Evolutionary conservation across 2,113 vertebrate species (phyloP), one percentile per base, ranked within the genome.

Genomic region (Sinosuthora webbiana): DNA sequence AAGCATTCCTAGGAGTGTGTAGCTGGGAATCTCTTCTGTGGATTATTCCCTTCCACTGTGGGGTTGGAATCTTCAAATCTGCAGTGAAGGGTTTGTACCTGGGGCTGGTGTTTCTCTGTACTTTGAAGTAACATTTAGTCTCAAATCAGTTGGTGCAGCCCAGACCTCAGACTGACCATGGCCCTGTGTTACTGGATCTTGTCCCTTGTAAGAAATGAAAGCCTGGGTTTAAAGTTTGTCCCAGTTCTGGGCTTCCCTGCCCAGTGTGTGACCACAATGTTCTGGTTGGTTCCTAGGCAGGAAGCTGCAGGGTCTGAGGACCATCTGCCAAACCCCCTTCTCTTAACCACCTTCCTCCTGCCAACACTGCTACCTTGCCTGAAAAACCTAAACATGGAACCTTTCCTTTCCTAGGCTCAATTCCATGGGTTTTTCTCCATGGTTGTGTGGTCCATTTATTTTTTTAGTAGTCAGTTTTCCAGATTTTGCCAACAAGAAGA

Each of bases 1-100:
- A 2, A 56, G 17, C n/a, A n/a, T 74, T 65, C 15, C 33, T 62
- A 7, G 5, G 3, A 31, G 1, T 22, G 11, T 6, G 0, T 45
- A 56, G 30, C 35, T 93, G 73, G 42, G 47, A 53, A 24, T 64
- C 24, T 65, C 1, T 33, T 30, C 1, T 0, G 1, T 80, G 60
- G 23, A 13, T 63, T 62, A 8, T 63, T 87, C 27, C 30, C 37
- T 16, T 85, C 21, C 17, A 3, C 18, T 68, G 27, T 31, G 4
- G 6, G 22, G 13, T n/a, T 63, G 57, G n/a, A 60, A 37, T 73
- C n/a, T 44, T 35, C 22, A 45, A 2, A 37, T 75, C 18, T 80
- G 57, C 33, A 39, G 13, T 31, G 87, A 18, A 69, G 37, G 17
- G 15, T 50, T 82, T 93, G 27, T 49, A 9, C 27, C 5, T 53